These are phyloP conservation scores for Aphodius granarius DNA, from an alignment of 2,888 invertebrate genomes.

Conservation along the genomic window DNA sequence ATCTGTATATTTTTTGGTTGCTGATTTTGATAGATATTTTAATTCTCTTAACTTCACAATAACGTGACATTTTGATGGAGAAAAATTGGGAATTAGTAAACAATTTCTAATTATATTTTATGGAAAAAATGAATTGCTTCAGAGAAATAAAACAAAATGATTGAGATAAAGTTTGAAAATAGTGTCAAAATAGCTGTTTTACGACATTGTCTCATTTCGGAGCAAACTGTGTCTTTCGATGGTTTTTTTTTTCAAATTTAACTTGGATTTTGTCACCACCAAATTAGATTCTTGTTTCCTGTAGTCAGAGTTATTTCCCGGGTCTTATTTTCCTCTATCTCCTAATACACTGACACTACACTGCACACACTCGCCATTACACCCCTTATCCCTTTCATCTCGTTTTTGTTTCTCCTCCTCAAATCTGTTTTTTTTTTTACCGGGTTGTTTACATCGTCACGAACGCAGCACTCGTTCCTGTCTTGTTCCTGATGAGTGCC, in stretches of 20 bases:
- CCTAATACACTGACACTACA: not conserved
- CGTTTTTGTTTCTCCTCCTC: not conserved
- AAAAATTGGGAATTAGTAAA: too few species aligned
- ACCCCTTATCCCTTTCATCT: not conserved
- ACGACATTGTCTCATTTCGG: too few species aligned
- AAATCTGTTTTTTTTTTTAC: not conserved
- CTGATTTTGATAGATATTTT: too few species aligned
- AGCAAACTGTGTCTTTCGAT: not conserved
- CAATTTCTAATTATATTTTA: too few species aligned
- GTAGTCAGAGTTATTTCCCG: not conserved
- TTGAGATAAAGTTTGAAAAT: too few species aligned
- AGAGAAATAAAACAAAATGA: too few species aligned
- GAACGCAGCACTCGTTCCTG: not conserved
- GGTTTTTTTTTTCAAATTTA: not conserved
- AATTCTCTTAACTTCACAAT: too few species aligned
- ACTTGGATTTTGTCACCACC: not conserved
- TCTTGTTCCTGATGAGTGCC: not conserved
- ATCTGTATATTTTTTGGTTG: too few species aligned
- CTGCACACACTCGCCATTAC: not conserved
- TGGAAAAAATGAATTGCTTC: too few species aligned
- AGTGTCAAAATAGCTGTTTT: too few species aligned
- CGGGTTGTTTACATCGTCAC: not conserved
- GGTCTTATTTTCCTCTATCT: not conserved
- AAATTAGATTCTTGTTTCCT: not conserved
- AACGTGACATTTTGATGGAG: too few species aligned